Evolutionary conservation across 2,113 vertebrate genomes (phyloP).

Genomic region (Platysteira castanea): DNA sequence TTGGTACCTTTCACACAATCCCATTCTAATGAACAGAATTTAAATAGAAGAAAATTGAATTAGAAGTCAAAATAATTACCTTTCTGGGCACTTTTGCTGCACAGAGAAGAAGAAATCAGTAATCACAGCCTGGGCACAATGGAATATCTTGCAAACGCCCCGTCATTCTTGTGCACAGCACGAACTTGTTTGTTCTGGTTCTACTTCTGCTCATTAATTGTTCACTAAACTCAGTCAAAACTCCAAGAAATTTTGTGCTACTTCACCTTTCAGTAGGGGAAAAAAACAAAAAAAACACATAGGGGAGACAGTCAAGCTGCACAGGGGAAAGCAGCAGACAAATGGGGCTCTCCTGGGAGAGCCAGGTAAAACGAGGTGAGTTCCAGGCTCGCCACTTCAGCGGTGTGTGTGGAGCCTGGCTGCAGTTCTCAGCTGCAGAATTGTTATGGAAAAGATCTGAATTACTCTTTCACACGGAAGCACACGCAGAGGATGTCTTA

Average conservation of each 20-base stretch:
- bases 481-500: not conserved
- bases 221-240: not conserved
- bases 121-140: not conserved
- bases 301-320: not conserved
- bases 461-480: not conserved
- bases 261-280: not conserved
- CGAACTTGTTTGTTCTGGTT: not conserved
- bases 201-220: not conserved
- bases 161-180: not conserved
- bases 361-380: not conserved
- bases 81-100: not conserved
- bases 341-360: not conserved
- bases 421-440: not conserved
- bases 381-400: accelerated
- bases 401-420: accelerated
- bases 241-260: not conserved
- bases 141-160: not conserved
- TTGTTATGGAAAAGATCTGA: not conserved
- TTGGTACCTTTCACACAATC: not conserved
- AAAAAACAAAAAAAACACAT: not conserved
- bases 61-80: constrained; percentile 34
- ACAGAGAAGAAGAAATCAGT: not conserved
- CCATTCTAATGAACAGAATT: not conserved
- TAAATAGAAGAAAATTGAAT: not conserved
- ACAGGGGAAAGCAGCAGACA: not conserved